Evolutionary conservation across 2,888 invertebrate species (phyloP).

Genomic region (Frankliniella intonsa): DNA sequence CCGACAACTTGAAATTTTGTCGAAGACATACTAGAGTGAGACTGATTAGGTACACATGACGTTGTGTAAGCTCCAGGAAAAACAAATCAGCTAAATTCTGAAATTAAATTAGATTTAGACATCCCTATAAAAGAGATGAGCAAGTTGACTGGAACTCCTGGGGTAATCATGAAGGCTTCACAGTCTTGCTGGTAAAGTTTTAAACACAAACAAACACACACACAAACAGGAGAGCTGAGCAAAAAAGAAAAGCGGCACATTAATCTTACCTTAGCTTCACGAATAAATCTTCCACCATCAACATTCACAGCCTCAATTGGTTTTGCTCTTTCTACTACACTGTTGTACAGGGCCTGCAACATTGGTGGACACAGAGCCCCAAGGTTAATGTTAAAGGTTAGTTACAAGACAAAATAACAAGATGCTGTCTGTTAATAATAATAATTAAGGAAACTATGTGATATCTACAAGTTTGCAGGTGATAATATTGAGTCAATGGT

Average conservation of each 20-base stretch:
- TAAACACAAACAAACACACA: constrained; percentile 38
- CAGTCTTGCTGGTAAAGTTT: constrained; percentile 37
- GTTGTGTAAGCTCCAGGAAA: background rate
- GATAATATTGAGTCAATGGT: no score
- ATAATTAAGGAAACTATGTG: no score
- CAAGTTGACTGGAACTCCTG: constrained; percentile 5
- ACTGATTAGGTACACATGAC: background rate
- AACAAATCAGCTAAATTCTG: constrained; percentile 9
- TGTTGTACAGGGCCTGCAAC: constrained; percentile 82
- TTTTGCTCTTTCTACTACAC: constrained; percentile 87
- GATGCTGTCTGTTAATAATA: constrained; percentile 24
- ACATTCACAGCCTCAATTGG: constrained; percentile 93
- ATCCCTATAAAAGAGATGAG: background rate
- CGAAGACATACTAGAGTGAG: background rate
- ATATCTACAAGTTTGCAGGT: no score
- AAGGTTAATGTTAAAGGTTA: constrained; percentile 42
- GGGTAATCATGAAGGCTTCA: background rate
- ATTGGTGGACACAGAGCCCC: constrained; percentile 33
- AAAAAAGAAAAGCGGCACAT: constrained; percentile 32
- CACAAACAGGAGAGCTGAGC: constrained; percentile 35
- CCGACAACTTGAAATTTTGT: background rate
- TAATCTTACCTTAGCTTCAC: constrained; percentile 90
- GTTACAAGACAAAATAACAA: constrained; percentile 37
- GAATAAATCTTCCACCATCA: constrained; percentile 90
- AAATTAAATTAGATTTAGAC: background rate